Evolutionary conservation across 2,113 vertebrate species (phyloP).

Genomic region (Cichladusa arquata): DNA sequence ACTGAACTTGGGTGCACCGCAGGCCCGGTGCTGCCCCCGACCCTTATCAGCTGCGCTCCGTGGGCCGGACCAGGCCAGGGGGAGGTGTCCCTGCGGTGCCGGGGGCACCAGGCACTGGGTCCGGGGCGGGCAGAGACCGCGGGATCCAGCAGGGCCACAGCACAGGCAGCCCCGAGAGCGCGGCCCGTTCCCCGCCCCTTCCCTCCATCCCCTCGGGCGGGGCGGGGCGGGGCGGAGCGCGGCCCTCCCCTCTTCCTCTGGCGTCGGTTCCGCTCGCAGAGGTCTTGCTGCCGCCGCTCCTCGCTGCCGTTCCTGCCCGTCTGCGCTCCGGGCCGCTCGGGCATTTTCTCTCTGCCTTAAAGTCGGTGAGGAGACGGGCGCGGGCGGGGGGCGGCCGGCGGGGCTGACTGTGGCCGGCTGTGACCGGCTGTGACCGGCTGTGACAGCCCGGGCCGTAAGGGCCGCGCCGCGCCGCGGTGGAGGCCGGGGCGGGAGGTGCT

Average conservation of each 20-base stretch:
- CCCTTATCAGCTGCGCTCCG: background rate
- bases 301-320: background rate
- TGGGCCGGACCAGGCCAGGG: background rate
- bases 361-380: constrained; percentile 63
- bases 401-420: background rate
- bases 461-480: background rate
- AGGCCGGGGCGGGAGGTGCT: background rate
- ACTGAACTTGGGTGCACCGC: background rate
- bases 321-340: constrained; percentile 48
- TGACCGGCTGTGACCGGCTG: too few species aligned
- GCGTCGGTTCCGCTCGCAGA: constrained; percentile 61
- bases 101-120: background rate
- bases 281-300: rapidly evolving
- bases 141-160: rapidly evolving
- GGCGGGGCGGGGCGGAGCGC: background rate
- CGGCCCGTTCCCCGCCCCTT: background rate
- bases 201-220: too few species aligned
- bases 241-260: background rate
- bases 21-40: background rate
- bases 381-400: background rate
- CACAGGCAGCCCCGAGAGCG: rapidly evolving
- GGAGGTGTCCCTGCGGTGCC: too few species aligned
- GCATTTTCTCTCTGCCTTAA: constrained; percentile 75
- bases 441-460: background rate
- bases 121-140: rapidly evolving